A percentile compares a stretch with the other conserved stretches of the same genome.
Evolutionary conservation across 2,797 vertebrate genomes (phyloP).

Genomic region (Rhinoraja longicauda): DNA sequence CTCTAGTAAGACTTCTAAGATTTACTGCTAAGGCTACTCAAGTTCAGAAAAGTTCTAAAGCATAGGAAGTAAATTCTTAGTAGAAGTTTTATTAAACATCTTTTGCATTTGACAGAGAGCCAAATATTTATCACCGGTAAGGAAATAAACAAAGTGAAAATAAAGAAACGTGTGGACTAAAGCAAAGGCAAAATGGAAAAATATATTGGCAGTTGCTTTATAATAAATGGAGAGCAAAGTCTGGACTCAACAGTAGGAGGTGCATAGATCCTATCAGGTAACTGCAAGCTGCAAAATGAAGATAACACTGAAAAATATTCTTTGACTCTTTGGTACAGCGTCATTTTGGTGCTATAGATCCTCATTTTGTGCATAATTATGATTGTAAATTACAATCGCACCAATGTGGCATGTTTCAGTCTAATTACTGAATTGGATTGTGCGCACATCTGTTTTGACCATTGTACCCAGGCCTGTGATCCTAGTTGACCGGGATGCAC

Average conservation of each 20-base stretch:
- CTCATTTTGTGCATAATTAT: no score
- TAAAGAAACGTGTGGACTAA: not conserved
- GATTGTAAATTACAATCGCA: no score
- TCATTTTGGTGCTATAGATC: no score
- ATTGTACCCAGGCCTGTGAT: no score
- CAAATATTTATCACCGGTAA: not conserved
- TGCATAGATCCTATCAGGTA: conserved; percentile 9
- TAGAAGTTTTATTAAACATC: not conserved
- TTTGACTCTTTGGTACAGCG: no score
- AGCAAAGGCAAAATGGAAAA: not conserved
- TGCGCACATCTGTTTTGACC: no score
- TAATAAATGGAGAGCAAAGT: not conserved
- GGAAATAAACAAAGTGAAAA: not conserved
- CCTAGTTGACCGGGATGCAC: no score
- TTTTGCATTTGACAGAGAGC: not conserved
- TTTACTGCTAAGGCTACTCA: not conserved
- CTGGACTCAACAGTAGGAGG: conserved; percentile 27
- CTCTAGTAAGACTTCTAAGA: not conserved
- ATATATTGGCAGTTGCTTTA: not conserved
- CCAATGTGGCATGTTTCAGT: no score
- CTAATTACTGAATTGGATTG: no score
- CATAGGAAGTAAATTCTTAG: not conserved
- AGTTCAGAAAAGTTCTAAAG: not conserved
- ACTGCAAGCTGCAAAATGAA: not conserved
- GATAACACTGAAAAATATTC: no score